Evolutionary conservation across 2,797 vertebrate genomes (phyloP).

Genomic region (Epinephelus coioides): DNA sequence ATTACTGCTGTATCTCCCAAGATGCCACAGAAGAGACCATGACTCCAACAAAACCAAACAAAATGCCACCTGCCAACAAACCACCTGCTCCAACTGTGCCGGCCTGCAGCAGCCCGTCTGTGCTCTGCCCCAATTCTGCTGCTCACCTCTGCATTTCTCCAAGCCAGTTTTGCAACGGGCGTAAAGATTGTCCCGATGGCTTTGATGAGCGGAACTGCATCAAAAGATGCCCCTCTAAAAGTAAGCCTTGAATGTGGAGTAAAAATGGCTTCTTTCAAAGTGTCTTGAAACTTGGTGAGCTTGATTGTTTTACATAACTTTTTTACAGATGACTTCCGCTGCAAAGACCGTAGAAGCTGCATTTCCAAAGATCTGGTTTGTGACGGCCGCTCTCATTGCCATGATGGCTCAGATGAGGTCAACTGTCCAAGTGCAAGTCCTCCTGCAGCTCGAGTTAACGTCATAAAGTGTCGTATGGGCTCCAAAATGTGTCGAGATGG

Average conservation of each 20-base stretch:
- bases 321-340: slow-evolving; percentile 44
- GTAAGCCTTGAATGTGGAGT: slow-evolving; percentile 38
- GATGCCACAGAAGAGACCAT: slow-evolving; percentile 16
- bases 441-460: neutral
- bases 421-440: slow-evolving; percentile 41
- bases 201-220: slow-evolving; percentile 87
- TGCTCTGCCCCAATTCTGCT: slow-evolving; percentile 79
- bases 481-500: slow-evolving; percentile 79
- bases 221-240: slow-evolving; percentile 58
- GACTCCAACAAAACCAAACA: neutral
- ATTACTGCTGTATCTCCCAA: slow-evolving; percentile 1
- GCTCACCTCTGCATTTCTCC: slow-evolving; percentile 78
- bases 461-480: slow-evolving; percentile 49
- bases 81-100: slow-evolving; percentile 40
- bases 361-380: slow-evolving; percentile 68
- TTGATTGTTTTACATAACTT: neutral
- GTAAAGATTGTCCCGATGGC: slow-evolving; percentile 87
- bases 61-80: slow-evolving; percentile 50
- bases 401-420: slow-evolving; percentile 75
- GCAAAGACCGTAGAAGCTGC: slow-evolving; percentile 71
- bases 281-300: neutral
- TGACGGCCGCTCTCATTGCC: slow-evolving; percentile 76
- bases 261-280: rapidly evolving
- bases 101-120: slow-evolving; percentile 71
- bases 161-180: slow-evolving; percentile 84